phyloP scores from a whole-genome alignment of 2,888 invertebrate genomes.

The Pyrochroa serraticornis region DNA sequence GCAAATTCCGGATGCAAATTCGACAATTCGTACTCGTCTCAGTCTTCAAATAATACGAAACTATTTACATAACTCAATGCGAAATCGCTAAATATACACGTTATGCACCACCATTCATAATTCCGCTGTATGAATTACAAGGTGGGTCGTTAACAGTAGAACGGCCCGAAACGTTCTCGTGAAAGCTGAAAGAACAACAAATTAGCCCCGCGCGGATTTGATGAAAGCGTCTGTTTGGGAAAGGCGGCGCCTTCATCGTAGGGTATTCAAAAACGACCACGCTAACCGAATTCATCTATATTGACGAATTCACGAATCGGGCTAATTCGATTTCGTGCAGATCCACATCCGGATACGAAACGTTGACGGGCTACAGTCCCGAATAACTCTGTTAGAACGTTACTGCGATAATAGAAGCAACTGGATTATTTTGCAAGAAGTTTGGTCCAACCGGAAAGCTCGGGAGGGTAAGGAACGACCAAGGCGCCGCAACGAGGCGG shows the following conservation, averaged over 20 bases:
- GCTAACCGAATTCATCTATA: conserved; percentile 24
- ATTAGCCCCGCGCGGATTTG: too few relatives aligned
- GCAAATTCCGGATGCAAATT: conserved; percentile 31
- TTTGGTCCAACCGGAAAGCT: too few relatives aligned
- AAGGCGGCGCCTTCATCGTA: too few relatives aligned
- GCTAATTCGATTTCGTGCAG: conserved; percentile 17
- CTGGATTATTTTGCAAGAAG: not conserved
- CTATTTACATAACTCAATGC: conserved; percentile 23
- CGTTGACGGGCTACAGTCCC: conserved; percentile 19
- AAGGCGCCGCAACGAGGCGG: too few relatives aligned
- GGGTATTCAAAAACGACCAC: conserved; percentile 28
- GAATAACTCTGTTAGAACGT: conserved; percentile 25
- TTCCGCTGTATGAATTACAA: too few relatives aligned
- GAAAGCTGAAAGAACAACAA: too few relatives aligned
- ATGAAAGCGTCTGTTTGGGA: too few relatives aligned
- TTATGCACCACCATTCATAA: not conserved
- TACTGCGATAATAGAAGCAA: conserved; percentile 22
- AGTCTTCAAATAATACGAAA: conserved; percentile 30
- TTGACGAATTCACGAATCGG: conserved; percentile 29
- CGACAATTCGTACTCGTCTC: conserved; percentile 30
- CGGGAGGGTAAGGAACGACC: too few relatives aligned
- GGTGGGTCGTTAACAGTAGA: too few relatives aligned
- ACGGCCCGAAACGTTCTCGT: too few relatives aligned
- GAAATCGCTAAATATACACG: conserved; percentile 22
- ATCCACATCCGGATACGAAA: conserved; percentile 20